A percentile compares a stretch with the other conserved stretches of the same genome.
phyloP scores from a whole-genome alignment of 2,797 vertebrate genomes.

The Labeo calbasu region DNA sequence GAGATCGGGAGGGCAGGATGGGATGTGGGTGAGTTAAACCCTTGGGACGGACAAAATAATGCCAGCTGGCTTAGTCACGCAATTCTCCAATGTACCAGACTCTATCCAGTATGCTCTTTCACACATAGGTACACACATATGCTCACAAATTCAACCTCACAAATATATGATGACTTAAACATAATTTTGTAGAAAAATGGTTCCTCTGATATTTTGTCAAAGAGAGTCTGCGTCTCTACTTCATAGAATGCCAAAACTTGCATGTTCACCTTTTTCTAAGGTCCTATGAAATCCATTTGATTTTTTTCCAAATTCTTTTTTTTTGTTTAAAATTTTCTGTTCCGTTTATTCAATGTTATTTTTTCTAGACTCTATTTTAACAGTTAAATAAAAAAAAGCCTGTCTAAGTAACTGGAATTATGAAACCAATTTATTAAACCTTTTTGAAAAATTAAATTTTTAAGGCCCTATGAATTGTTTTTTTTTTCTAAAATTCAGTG shows the following conservation, averaged over 20 bases:
- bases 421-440: too few species aligned
- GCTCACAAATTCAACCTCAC: neutral
- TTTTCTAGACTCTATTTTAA: too few species aligned
- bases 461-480: too few species aligned
- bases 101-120: neutral
- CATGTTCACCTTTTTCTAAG: neutral
- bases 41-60: slow-evolving; percentile 28
- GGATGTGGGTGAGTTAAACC: slow-evolving; percentile 17
- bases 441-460: too few species aligned
- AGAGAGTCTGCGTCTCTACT: neutral
- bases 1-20: neutral
- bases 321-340: too few species aligned
- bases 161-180: neutral
- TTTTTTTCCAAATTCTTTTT: too few species aligned
- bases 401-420: too few species aligned
- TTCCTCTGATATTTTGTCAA: neutral
- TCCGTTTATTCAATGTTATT: too few species aligned
- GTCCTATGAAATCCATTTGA: too few species aligned
- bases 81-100: slow-evolving; percentile 15
- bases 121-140: neutral
- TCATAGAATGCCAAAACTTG: neutral
- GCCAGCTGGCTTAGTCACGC: slow-evolving; percentile 46
- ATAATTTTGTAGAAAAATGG: neutral
- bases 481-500: too few species aligned
- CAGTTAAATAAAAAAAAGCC: too few species aligned